Percentiles rank a stretch among this genome's conserved stretches.
phyloP scores from a whole-genome alignment of 2,797 vertebrate species.

The Notamacropus eugenii region DNA sequence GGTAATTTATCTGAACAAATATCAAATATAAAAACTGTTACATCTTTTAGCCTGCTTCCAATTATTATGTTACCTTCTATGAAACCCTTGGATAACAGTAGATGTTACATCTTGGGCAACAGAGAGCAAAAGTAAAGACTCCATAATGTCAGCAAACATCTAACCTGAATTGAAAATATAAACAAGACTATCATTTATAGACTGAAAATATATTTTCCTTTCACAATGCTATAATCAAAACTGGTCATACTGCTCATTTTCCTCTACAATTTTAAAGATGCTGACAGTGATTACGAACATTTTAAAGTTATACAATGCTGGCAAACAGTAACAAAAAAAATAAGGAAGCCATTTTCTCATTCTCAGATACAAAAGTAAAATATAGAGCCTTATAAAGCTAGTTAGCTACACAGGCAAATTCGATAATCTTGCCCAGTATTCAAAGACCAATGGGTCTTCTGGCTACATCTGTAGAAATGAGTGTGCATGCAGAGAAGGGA shows the following conservation, averaged over 20 bases:
- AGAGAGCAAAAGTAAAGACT: background rate
- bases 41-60: constrained; percentile 42
- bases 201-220: constrained; percentile 25
- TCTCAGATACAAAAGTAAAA: constrained; percentile 16
- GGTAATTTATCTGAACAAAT: constrained; percentile 50
- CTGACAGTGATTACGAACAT: background rate
- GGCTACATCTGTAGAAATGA: background rate
- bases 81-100: constrained; percentile 15
- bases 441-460: constrained; percentile 31
- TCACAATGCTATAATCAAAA: constrained; percentile 34
- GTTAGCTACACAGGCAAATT: background rate
- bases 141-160: constrained; percentile 20
- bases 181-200: constrained; percentile 56
- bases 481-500: background rate
- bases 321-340: constrained; percentile 13
- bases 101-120: constrained; percentile 17
- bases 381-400: background rate
- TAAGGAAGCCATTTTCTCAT: constrained; percentile 8
- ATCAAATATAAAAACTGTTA: constrained; percentile 28
- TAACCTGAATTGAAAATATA: constrained; percentile 36
- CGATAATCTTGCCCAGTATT: background rate
- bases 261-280: constrained; percentile 19
- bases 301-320: constrained; percentile 16
- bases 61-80: constrained; percentile 58
- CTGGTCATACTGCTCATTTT: constrained; percentile 18